Evolutionary conservation across 2,888 invertebrate species (phyloP), one percentile per base, ranked within the genome.

Genomic region (Cyclophora punctaria): DNA sequence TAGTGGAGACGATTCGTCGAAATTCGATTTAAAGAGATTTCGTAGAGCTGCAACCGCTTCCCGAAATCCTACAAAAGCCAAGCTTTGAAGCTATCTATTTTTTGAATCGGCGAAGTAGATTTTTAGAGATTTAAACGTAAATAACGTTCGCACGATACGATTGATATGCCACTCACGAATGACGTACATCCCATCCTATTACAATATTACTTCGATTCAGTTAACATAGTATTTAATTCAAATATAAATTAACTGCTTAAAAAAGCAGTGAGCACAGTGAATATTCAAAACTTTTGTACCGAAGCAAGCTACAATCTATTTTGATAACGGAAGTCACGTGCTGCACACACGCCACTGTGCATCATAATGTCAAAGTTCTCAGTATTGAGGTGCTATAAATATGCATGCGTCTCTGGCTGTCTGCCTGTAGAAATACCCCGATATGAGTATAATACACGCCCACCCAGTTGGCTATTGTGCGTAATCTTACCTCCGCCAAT

Each of bases 251-350:
- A 20, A 20, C 20, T 20, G 20, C 20, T 20, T 20, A 20, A 20
- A 20, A 20, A 20, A 20, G 20, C 20, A 20, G 20, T 20, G 20
- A 20, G 20, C 20, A 20, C 20, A 20, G 20, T 20, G 37, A 37
- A 37, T 37, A 5, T 5, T 5, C 37, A 37, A 37, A 37, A 37
- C 37, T 37, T 20, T 37, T 5, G 37, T 37, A 4, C 37, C 64
- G 62, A 64, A 63, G 65, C 68, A 67, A 64, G 55, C 65, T 63
- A 71, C 67, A 63, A 60, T 80, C 79, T 79, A 81, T 82, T 82
- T 84, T 67, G 73, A 77, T 74, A 74, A 58, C 82, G 83, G 84
- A 83, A 83, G 80, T 84, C 81, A 79, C 82, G 79, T 74, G 78
- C 69, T 65, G 56, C 60, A 63, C 69, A 68, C 65, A 73, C 63